Conservation (phyloP, 1,140 invertebrate species). For the Danaus melanippus region DNA sequence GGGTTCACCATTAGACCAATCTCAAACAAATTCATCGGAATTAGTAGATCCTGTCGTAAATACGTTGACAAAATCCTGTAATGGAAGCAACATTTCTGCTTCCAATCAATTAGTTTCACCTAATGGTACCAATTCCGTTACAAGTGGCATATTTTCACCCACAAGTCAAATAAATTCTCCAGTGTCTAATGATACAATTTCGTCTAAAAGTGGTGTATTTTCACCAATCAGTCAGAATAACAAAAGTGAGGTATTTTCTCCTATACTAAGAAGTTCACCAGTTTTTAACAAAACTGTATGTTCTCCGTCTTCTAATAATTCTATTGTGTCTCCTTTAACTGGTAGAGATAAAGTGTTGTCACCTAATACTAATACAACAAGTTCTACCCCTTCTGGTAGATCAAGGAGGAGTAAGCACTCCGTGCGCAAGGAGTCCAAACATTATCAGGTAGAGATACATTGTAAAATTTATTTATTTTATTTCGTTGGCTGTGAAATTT, state of each 20-base stretch:
- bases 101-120: constrained; percentile 71
- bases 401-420: constrained; percentile 70
- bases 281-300: constrained; percentile 63
- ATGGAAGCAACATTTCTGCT: constrained; percentile 40
- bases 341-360: constrained; percentile 70
- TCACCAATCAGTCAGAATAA: constrained; percentile 68
- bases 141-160: constrained; percentile 71
- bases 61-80: constrained; percentile 49
- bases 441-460: constrained; percentile 72
- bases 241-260: constrained; percentile 68
- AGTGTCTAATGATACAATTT: constrained; percentile 69
- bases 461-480: constrained; percentile 11
- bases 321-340: constrained; percentile 66
- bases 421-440: constrained; percentile 76
- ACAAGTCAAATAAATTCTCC: constrained; percentile 72
- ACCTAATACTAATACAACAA: constrained; percentile 67
- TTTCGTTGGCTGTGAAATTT: constrained; percentile 12
- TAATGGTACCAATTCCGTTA: constrained; percentile 71
- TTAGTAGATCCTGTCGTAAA: constrained; percentile 58
- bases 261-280: constrained; percentile 63
- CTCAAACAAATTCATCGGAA: constrained; percentile 57
- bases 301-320: constrained; percentile 63
- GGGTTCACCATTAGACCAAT: constrained; percentile 61
- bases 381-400: constrained; percentile 69
- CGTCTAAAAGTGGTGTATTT: constrained; percentile 68